These are phyloP conservation scores for Spilarctia lutea DNA, from an alignment of 2,888 invertebrate genomes.

Conservation along the genomic window DNA sequence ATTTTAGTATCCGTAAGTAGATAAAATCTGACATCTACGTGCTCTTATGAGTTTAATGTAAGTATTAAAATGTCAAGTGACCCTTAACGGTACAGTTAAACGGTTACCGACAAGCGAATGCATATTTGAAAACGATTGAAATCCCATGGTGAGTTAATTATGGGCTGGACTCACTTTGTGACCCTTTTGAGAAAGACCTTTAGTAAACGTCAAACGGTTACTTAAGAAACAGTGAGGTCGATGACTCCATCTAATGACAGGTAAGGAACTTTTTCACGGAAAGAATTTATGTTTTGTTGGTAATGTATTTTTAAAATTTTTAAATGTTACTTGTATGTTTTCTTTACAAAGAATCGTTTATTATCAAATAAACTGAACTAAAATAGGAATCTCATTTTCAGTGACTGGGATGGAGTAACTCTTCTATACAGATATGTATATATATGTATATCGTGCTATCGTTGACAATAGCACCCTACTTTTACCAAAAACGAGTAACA, in stretches of 20 bases:
- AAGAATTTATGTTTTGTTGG: slow-evolving; percentile 39
- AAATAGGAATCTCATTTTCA: neutral
- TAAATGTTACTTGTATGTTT: neutral
- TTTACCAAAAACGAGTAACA: no score
- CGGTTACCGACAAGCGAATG: slow-evolving; percentile 48
- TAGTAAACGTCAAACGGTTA: slow-evolving; percentile 64
- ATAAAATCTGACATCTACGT: slow-evolving; percentile 14
- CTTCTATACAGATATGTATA: neutral
- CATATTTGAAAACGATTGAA: slow-evolving; percentile 68
- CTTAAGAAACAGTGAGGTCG: slow-evolving; percentile 64
- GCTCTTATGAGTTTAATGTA: slow-evolving; percentile 15
- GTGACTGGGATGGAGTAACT: neutral
- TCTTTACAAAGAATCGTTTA: neutral
- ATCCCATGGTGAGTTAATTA: slow-evolving; percentile 79
- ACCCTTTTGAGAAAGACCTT: slow-evolving; percentile 60
- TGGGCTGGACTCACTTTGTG: slow-evolving; percentile 73
- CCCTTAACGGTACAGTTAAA: slow-evolving; percentile 45
- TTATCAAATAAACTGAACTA: neutral
- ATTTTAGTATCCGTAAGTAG: slow-evolving; percentile 21
- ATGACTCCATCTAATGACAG: slow-evolving; percentile 60
- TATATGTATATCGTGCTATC: neutral
- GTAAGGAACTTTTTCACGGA: slow-evolving; percentile 46
- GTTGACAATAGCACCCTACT: no score
- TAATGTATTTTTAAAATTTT: slow-evolving; percentile 26
- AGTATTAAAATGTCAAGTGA: slow-evolving; percentile 40